Evolutionary conservation across 1,140 invertebrate species (phyloP).

Genomic region (Forficula auricularia): DNA sequence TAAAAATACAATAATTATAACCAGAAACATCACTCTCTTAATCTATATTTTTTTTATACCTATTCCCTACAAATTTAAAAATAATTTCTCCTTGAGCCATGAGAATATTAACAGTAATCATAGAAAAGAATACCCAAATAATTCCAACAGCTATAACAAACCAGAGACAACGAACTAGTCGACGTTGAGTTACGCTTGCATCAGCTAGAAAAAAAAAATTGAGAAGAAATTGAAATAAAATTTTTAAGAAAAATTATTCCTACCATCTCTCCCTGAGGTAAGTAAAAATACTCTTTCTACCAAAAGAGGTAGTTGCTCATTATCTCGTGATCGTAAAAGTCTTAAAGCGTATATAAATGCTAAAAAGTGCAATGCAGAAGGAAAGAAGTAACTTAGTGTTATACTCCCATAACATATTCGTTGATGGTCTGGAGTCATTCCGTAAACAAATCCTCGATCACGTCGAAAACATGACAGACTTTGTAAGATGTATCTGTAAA

Average conservation of each 20-base stretch:
- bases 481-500: too few relatives aligned
- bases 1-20: constrained; percentile 4
- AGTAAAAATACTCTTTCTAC: constrained; percentile 53
- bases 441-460: too few relatives aligned
- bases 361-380: constrained; percentile 53
- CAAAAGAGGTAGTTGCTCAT: constrained; percentile 73
- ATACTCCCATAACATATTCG: constrained; percentile 47
- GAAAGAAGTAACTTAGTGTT: constrained; percentile 58
- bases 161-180: constrained; percentile 42
- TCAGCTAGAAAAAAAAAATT: neutral
- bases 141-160: constrained; percentile 45
- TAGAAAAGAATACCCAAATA: constrained; percentile 45
- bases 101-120: constrained; percentile 45
- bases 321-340: constrained; percentile 63
- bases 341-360: constrained; percentile 61
- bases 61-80: constrained; percentile 41
- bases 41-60: constrained; percentile 20
- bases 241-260: neutral
- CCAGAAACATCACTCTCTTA: too few relatives aligned
- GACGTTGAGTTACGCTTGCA: neutral
- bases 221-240: neutral
- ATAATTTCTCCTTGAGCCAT: constrained; percentile 38
- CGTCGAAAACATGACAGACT: too few relatives aligned
- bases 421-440: constrained; percentile 24
- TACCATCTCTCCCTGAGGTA: too few relatives aligned